Base-by-base conservation (phyloP, 1,140 invertebrate genomes). In the Diorhabda sublineata region DNA sequence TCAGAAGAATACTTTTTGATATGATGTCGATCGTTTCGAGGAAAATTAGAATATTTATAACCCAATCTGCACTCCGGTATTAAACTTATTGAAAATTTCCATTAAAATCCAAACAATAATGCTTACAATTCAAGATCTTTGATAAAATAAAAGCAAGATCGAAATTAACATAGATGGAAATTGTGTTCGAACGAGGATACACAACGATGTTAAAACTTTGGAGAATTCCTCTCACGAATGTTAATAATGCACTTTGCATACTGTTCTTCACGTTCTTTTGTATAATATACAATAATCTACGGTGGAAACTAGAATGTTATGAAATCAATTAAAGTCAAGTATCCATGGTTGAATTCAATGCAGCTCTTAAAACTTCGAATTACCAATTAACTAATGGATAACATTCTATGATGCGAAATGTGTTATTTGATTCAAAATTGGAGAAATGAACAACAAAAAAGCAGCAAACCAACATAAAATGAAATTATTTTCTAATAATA, bases 161-260 rank as follows among this genome's bases (percentile, higher is more conserved):
- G 26, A 52, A 52, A 52, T 52, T 52, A 8, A n/a, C 47, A 52
- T 52, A 52, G 47, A 79, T 79, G 78, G 78, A 79, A 79, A 79
- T 79, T 79, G 76, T 78, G 78, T 78, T 76, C 77, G 78, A 78
- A 78, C 75, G 75, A 77, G 75, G 77, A 76, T 76, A 52, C 47
- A 8, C 73, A 63, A 26, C 61, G 69, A 75, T 74, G 76, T 79
- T 78, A 78, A 78, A 79, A 77, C 75, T 78, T 75, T 74, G 73
- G 71, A 75, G 77, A 74, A 76, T 76, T 78, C 78, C 76, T 75
- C 77, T 79, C 78, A 78, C 78, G 78, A 79, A 79, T 79, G 78
- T 78, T 79, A 79, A 79, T 79, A 78, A 79, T 79, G 78, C 77
- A 79, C 76, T 79, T 79, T 79, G 78, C 78, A 79, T 79, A 79